phyloP scores from a whole-genome alignment of 2,888 invertebrate species.

The Teinopalpus imperialis region DNA sequence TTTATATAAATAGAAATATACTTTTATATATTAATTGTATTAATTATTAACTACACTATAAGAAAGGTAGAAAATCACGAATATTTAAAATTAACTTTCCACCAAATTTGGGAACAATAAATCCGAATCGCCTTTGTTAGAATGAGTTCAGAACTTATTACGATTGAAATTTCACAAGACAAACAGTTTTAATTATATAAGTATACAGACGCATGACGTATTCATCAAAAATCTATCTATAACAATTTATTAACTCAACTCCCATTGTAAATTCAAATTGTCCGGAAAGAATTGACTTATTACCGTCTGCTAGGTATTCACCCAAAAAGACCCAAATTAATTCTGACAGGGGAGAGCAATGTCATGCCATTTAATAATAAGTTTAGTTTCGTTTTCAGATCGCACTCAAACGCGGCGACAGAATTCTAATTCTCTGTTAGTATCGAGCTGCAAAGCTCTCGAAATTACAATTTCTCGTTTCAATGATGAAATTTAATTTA shows the following conservation, averaged over 20 bases:
- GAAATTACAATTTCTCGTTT: slow-evolving; percentile 13
- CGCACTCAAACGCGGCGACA: neutral
- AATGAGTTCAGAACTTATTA: neutral
- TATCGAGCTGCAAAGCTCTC: slow-evolving; percentile 6
- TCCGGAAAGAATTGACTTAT: slow-evolving; percentile 5
- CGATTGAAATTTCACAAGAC: neutral
- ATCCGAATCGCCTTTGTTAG: slow-evolving; percentile 1
- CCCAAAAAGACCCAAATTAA: slow-evolving; percentile 11
- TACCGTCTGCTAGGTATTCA: slow-evolving; percentile 9
- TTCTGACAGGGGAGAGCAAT: slow-evolving; percentile 6
- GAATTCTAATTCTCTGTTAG: slow-evolving; percentile 21
- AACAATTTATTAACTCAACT: slow-evolving; percentile 9
- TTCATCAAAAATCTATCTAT: neutral
- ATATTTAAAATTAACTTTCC: slow-evolving; percentile 1
- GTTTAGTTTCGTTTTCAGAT: slow-evolving; percentile 20
- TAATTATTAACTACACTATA: too few relatives aligned
- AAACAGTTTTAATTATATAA: slow-evolving; percentile 2
- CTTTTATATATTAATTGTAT: too few relatives aligned
- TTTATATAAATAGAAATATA: too few relatives aligned
- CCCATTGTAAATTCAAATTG: slow-evolving; percentile 10
- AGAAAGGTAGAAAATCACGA: too few relatives aligned
- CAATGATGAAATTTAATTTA: slow-evolving; percentile 14
- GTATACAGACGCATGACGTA: slow-evolving; percentile 8
- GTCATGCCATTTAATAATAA: slow-evolving; percentile 21
- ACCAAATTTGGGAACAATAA: neutral